Conservation (phyloP, 2,888 invertebrate species). For the Pseudococcus longispinus region DNA sequence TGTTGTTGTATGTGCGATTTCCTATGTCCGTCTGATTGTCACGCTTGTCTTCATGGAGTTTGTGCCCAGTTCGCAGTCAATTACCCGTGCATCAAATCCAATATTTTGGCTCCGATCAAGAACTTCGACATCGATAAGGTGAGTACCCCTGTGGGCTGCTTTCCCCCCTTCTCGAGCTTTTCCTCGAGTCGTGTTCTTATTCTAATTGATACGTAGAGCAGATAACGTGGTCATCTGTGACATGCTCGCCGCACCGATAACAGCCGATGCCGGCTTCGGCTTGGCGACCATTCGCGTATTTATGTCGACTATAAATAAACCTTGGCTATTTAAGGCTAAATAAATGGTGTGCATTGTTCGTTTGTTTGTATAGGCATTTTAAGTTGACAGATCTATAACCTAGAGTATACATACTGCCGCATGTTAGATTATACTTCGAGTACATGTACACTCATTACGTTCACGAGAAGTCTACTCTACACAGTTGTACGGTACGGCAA, state of each 20-base stretch:
- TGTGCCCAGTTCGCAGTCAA: constrained; percentile 65
- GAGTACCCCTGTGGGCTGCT: not conserved
- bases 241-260: not conserved
- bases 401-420: not conserved
- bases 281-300: constrained; percentile 8
- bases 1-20: constrained; percentile 71
- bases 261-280: not conserved
- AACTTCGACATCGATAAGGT: constrained; percentile 43
- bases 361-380: constrained; percentile 39
- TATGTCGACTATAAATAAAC: constrained; percentile 33
- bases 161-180: not conserved
- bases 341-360: constrained; percentile 29
- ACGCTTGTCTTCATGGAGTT: constrained; percentile 70
- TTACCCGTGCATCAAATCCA: constrained; percentile 64
- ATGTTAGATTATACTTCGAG: constrained; percentile 23
- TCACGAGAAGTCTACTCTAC: constrained; percentile 26
- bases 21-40: constrained; percentile 71
- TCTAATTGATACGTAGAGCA: constrained; percentile 6
- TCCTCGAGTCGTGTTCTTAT: not conserved
- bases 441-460: constrained; percentile 38
- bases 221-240: not conserved
- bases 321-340: constrained; percentile 18
- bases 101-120: constrained; percentile 51
- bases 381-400: constrained; percentile 43
- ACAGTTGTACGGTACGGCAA: not conserved